These are phyloP conservation scores for Glandiceps talaboti DNA, from an alignment of 53 echinoderm and acorn worm genomes.

Conservation along the genomic window DNA sequence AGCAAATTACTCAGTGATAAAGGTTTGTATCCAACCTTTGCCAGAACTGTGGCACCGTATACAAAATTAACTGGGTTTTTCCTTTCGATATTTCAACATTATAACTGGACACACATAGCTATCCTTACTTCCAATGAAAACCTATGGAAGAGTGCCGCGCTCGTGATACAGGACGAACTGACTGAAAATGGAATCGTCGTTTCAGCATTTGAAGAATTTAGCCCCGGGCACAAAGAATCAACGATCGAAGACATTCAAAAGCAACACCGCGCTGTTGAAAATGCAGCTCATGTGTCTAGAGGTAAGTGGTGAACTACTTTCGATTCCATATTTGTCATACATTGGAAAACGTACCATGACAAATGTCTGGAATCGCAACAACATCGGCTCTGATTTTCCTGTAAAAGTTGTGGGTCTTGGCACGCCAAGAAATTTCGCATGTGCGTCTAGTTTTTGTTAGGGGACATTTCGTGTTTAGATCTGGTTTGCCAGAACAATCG, in stretches of 20 bases:
- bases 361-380: too few relatives aligned
- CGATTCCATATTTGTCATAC: too few relatives aligned
- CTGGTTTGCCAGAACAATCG: too few relatives aligned
- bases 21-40: conserved; percentile 37
- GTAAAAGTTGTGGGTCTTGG: too few relatives aligned
- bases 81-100: conserved; percentile 17
- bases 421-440: too few relatives aligned
- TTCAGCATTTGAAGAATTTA: conserved; percentile 30
- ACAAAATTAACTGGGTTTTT: conserved; percentile 34
- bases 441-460: too few relatives aligned
- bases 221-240: conserved; percentile 26
- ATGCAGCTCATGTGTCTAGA: conserved; percentile 16
- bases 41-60: conserved; percentile 48
- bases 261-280: conserved; percentile 7
- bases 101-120: conserved; percentile 27
- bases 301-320: too few relatives aligned
- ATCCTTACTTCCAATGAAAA: conserved; percentile 49
- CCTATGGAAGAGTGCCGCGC: conserved; percentile 41
- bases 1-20: conserved; percentile 38
- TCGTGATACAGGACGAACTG: conserved; percentile 26
- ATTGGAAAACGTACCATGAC: too few relatives aligned
- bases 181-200: conserved; percentile 12
- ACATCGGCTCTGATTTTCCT: too few relatives aligned
- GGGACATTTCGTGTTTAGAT: too few relatives aligned
- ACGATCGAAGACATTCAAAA: not conserved